Evolutionary conservation across 2,888 invertebrate species (phyloP).

Genomic region (Eulithis testata): DNA sequence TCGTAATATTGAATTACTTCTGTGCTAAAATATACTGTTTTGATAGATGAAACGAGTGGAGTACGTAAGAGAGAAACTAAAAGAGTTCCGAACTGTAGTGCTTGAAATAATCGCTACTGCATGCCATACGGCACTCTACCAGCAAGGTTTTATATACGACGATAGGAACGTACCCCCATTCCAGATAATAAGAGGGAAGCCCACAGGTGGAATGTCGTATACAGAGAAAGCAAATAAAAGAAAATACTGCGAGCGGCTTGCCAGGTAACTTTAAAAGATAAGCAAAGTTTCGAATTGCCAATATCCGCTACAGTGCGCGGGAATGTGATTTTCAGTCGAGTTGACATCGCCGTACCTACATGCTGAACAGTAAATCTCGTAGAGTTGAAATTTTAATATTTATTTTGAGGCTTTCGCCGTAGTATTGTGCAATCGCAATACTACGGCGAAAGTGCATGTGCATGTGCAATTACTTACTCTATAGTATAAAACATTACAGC

Average conservation of each 20-base stretch:
- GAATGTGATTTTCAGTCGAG: no score
- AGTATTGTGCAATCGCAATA: no score
- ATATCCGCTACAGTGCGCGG: no score
- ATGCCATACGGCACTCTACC: conserved; percentile 89
- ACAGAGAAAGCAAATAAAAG: conserved; percentile 94
- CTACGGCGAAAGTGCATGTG: no score
- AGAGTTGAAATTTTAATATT: no score
- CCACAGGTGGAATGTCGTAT: conserved; percentile 91
- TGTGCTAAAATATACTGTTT: neutral
- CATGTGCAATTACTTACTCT: no score
- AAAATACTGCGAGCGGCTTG: conserved; percentile 90
- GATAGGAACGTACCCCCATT: conserved; percentile 85
- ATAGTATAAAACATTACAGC: no score
- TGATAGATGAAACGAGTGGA: conserved; percentile 79
- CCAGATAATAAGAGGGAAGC: conserved; percentile 83
- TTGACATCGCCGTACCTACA: no score
- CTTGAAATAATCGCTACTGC: conserved; percentile 83
- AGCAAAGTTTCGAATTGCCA: no score
- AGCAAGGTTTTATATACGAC: conserved; percentile 91
- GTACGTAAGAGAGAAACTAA: conserved; percentile 61
- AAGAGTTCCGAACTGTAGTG: conserved; percentile 69
- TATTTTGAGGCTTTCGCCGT: no score
- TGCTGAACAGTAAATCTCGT: no score
- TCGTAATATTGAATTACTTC: no score
- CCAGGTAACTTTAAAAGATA: conserved; percentile 83